These are phyloP conservation scores for Pseudomyrmex flavicornis DNA, from an alignment of 1,140 invertebrate species.

Conservation along the genomic window DNA sequence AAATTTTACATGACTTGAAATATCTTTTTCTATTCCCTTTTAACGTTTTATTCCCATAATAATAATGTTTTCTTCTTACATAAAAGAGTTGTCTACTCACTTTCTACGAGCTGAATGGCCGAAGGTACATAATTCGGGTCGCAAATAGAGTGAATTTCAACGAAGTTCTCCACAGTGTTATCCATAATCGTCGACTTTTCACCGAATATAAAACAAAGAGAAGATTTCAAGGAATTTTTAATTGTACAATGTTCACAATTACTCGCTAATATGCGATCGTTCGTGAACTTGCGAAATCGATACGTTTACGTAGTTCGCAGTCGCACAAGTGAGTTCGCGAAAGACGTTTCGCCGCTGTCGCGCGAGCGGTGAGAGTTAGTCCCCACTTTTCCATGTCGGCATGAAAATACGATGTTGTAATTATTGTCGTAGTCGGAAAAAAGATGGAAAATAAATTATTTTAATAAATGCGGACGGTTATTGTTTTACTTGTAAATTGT, in stretches of 20 bases:
- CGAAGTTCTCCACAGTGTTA: conserved; percentile 44
- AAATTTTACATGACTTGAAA: too few species aligned
- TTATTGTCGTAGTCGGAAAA: too few species aligned
- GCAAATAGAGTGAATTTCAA: conserved; percentile 73
- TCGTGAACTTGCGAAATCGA: conserved; percentile 36
- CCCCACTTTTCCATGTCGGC: too few species aligned
- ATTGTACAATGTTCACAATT: too few species aligned
- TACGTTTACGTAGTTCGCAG: background rate
- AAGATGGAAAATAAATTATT: too few species aligned
- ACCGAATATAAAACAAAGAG: background rate
- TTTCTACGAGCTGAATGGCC: conserved; percentile 77
- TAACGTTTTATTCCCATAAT: background rate
- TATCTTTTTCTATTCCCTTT: background rate
- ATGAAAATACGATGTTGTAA: too few species aligned
- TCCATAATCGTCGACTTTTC: conserved; percentile 7
- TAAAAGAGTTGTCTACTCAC: conserved; percentile 72
- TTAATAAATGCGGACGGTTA: too few species aligned
- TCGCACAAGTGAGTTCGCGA: background rate
- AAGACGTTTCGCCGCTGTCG: too few species aligned
- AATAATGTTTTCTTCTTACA: background rate
- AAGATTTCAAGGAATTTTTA: too few species aligned
- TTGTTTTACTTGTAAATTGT: too few species aligned
- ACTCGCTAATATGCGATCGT: too few species aligned
- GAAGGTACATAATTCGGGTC: conserved; percentile 74
- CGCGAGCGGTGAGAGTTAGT: too few species aligned